Evolutionary conservation across 2,113 vertebrate species (phyloP).

Genomic region (Telmatochromis sp.): DNA sequence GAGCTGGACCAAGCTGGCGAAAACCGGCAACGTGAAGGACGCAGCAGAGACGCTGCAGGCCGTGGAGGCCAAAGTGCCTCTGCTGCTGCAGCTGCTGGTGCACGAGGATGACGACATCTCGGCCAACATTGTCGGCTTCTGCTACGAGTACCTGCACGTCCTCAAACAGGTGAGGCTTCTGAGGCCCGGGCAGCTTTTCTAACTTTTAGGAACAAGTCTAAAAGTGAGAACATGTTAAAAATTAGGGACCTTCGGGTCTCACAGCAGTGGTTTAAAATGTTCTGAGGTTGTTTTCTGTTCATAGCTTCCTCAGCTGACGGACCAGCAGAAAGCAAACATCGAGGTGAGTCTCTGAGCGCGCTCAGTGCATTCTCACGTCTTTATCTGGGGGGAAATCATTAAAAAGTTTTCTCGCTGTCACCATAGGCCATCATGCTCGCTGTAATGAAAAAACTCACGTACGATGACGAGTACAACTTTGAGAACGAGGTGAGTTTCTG

Average conservation of each 20-base stretch:
- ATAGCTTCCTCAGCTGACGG: conserved; percentile 84
- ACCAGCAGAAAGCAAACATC: conserved; percentile 88
- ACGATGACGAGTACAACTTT: conserved; percentile 98
- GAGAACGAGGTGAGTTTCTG: conserved; percentile 86
- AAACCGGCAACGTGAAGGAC: conserved; percentile 80
- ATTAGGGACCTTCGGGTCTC: neutral
- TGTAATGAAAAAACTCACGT: conserved; percentile 96
- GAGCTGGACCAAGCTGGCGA: conserved; percentile 92
- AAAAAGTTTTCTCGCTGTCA: neutral
- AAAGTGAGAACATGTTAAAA: neutral
- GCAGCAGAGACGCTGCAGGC: conserved; percentile 83
- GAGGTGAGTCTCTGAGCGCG: conserved; percentile 73
- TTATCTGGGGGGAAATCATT: neutral
- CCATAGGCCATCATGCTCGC: conserved; percentile 91
- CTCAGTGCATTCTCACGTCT: neutral
- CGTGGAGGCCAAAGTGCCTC: conserved; percentile 86
- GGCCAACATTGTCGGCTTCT: conserved; percentile 92
- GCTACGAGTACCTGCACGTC: conserved; percentile 97
- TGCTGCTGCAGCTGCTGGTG: conserved; percentile 87
- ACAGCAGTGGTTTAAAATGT: neutral
- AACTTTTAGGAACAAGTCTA: neutral
- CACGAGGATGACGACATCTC: conserved; percentile 98
- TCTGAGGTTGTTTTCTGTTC: neutral
- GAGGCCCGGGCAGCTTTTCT: neutral
- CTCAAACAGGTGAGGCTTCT: conserved; percentile 84